Evolutionary conservation across 53 echinoderm and acorn worm genomes (phyloP).

Genomic region (Holothuria scabra): DNA sequence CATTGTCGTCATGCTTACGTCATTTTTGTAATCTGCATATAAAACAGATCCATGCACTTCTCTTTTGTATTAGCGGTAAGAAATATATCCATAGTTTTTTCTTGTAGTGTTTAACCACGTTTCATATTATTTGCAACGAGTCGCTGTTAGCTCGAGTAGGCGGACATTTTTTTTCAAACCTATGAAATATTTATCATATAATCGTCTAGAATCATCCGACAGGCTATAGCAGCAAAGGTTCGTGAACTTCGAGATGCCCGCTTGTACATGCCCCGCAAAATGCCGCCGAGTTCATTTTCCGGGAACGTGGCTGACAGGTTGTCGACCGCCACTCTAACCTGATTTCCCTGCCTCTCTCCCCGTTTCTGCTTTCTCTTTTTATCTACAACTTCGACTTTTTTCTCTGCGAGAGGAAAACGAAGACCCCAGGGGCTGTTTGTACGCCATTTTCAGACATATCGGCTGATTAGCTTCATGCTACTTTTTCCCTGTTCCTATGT

Average conservation of each 20-base stretch:
- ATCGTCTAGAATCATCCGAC: no score
- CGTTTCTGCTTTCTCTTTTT: not conserved
- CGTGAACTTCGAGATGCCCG: slow-evolving; percentile 21
- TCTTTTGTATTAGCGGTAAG: no score
- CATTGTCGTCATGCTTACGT: no score
- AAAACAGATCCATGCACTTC: no score
- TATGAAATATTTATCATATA: no score
- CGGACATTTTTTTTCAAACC: no score
- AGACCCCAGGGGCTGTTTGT: slow-evolving; percentile 43
- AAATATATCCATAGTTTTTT: no score
- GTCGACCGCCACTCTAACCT: slow-evolving; percentile 47
- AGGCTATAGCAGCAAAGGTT: no score
- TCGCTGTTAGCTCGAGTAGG: no score
- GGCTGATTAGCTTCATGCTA: slow-evolving; percentile 44
- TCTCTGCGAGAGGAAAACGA: slow-evolving; percentile 10
- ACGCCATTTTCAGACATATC: slow-evolving; percentile 48
- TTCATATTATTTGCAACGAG: no score
- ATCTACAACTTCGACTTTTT: not conserved
- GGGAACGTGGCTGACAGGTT: slow-evolving; percentile 36
- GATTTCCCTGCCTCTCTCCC: not conserved
- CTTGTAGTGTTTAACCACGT: no score
- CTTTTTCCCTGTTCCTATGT: slow-evolving; percentile 4
- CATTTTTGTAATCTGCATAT: no score
- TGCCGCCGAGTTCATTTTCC: not conserved
- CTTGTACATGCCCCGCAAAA: slow-evolving; percentile 5